phyloP scores from a whole-genome alignment of 2,888 invertebrate genomes.

The Blastobasis adustella region DNA sequence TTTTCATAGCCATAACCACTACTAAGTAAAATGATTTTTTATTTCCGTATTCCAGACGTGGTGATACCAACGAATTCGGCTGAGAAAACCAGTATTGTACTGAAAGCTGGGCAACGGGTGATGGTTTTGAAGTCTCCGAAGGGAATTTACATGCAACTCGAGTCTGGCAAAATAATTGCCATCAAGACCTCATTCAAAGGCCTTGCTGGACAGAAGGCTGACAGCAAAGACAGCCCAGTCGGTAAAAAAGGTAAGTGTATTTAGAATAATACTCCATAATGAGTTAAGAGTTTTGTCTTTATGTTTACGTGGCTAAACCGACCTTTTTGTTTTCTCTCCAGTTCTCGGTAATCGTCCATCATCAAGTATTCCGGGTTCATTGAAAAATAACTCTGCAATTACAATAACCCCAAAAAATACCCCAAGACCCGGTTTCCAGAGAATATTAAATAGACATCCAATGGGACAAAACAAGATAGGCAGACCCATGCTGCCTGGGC shows the following conservation, averaged over 20 bases:
- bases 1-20: neutral
- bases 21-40: neutral
- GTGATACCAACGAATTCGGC: conserved; percentile 94
- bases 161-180: conserved; percentile 95
- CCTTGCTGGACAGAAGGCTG: conserved; percentile 65
- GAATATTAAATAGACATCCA: conserved; percentile 48
- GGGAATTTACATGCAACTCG: conserved; percentile 96
- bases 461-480: conserved; percentile 48
- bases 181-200: conserved; percentile 86
- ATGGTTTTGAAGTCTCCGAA: conserved; percentile 96
- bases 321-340: conserved; percentile 21
- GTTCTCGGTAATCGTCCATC: conserved; percentile 55
- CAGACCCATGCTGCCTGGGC: conserved; percentile 52
- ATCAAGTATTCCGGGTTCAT: conserved; percentile 60
- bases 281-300: neutral
- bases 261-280: neutral
- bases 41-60: conserved; percentile 75
- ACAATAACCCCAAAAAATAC: conserved; percentile 72
- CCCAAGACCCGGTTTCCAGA: conserved; percentile 48
- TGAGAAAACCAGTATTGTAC: conserved; percentile 90
- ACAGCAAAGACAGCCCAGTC: conserved; percentile 50
- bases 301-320: no score
- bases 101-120: conserved; percentile 95
- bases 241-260: conserved; percentile 56
- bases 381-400: conserved; percentile 77